Percentiles rank a stretch among this genome's conserved stretches.
These are phyloP conservation scores for Lates calcarifer DNA, from an alignment of 2,113 vertebrate species.

Conservation along the genomic window DNA sequence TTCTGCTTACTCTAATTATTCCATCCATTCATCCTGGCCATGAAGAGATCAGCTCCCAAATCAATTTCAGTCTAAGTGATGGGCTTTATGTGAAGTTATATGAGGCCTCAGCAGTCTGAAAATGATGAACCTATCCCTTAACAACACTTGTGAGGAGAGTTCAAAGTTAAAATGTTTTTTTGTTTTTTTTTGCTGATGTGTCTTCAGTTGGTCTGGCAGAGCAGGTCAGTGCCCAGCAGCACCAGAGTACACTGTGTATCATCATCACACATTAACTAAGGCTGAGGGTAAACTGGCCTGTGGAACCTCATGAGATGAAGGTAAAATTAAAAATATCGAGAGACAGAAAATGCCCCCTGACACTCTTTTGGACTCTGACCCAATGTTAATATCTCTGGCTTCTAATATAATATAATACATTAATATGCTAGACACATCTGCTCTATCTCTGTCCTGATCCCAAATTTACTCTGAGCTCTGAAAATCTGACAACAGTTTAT, in stretches of 20 bases:
- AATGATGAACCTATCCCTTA: too few species aligned
- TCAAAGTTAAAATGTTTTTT: slow-evolving; percentile 4
- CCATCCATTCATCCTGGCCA: too few species aligned
- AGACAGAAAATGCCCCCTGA: not conserved
- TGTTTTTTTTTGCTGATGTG: slow-evolving; percentile 5
- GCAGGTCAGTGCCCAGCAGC: slow-evolving; percentile 27
- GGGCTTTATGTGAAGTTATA: too few species aligned
- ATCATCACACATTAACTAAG: slow-evolving; percentile 1
- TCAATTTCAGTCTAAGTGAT: too few species aligned
- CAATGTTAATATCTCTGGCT: not conserved
- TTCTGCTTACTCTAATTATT: too few species aligned
- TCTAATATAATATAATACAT: not conserved
- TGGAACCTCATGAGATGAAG: not conserved
- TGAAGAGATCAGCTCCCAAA: too few species aligned
- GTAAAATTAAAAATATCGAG: slow-evolving; percentile 7
- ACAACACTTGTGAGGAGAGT: not conserved
- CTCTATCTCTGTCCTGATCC: not conserved
- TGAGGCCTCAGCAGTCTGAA: too few species aligned
- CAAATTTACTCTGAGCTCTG: not conserved
- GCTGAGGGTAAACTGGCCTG: not conserved
- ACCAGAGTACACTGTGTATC: not conserved
- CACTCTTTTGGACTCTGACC: not conserved
- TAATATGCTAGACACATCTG: not conserved
- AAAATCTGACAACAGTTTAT: not conserved
- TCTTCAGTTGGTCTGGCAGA: slow-evolving; percentile 7